Evolutionary conservation across 2,888 invertebrate species (phyloP).

Genomic region (Sphaeridia pumilis): DNA sequence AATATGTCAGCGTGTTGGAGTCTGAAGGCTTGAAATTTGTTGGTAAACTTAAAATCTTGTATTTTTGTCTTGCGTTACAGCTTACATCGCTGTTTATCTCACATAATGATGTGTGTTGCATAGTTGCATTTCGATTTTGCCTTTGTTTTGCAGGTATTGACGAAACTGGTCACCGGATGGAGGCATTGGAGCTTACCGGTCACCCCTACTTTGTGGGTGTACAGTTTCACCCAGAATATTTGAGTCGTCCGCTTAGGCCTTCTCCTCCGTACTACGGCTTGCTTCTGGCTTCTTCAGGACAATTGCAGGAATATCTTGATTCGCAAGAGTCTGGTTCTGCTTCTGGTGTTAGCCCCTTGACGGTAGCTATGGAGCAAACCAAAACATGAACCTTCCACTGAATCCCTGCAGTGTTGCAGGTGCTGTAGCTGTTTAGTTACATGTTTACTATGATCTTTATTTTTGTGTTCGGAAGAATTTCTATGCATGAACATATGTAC

Average conservation of each 20-base stretch:
- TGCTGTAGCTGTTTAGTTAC: no score
- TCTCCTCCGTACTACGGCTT: conserved; percentile 93
- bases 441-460: no score
- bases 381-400: no score
- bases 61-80: background rate
- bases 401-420: no score
- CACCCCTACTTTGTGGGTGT: conserved; percentile 92
- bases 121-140: no score
- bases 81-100: background rate
- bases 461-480: no score
- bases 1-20: conserved; percentile 65
- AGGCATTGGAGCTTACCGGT: conserved; percentile 66
- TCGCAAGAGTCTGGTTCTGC: no score
- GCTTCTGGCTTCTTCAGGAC: conserved; percentile 75
- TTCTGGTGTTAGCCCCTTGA: no score
- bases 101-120: no score
- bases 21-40: conserved; percentile 78
- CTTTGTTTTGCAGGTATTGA: conserved; percentile 49
- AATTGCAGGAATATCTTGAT: conserved; percentile 58
- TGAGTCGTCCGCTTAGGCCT: conserved; percentile 78
- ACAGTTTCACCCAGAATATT: conserved; percentile 97
- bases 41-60: conserved; percentile 43
- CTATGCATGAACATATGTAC: no score
- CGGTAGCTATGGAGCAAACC: no score
- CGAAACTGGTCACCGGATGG: conserved; percentile 77